Evolutionary conservation across 2,113 vertebrate genomes (phyloP).

Genomic region (Ariopsis seemanni): DNA sequence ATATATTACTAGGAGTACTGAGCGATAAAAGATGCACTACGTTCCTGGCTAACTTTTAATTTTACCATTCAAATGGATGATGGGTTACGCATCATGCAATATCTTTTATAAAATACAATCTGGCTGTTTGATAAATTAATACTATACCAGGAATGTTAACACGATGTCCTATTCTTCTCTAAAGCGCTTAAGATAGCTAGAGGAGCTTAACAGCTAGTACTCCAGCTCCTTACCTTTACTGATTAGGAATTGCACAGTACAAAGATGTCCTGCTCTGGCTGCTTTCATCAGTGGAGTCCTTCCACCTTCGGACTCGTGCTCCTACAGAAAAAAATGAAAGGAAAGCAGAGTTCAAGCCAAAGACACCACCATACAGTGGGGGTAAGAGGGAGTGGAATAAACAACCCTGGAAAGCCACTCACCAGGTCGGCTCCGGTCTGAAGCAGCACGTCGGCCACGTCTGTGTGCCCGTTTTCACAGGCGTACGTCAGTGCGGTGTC

Average conservation of each 20-base stretch:
- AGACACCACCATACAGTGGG: neutral
- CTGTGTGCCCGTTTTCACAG: slow-evolving; percentile 98
- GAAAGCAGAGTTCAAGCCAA: neutral
- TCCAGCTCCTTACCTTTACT: slow-evolving; percentile 83
- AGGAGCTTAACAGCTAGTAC: neutral
- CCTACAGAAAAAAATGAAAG: slow-evolving; percentile 69
- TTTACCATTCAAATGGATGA: neutral
- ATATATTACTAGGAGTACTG: neutral
- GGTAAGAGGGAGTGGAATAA: neutral
- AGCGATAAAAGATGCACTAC: neutral
- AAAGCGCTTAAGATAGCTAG: neutral
- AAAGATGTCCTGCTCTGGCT: slow-evolving; percentile 95
- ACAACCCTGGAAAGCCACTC: slow-evolving; percentile 51
- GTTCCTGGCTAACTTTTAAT: neutral
- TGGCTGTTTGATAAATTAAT: neutral
- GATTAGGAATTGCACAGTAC: slow-evolving; percentile 98
- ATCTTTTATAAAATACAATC: too few relatives aligned
- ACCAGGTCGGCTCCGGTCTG: slow-evolving; percentile 97
- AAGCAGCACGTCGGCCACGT: slow-evolving; percentile 95
- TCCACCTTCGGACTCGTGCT: slow-evolving; percentile 97
- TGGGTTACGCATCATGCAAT: neutral
- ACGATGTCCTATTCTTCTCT: neutral
- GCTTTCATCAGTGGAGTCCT: slow-evolving; percentile 98
- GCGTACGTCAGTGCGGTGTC: slow-evolving; percentile 97
- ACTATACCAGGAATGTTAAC: neutral